These are phyloP conservation scores for Colletes latitarsis DNA, from an alignment of 1,140 invertebrate genomes.

Conservation along the genomic window DNA sequence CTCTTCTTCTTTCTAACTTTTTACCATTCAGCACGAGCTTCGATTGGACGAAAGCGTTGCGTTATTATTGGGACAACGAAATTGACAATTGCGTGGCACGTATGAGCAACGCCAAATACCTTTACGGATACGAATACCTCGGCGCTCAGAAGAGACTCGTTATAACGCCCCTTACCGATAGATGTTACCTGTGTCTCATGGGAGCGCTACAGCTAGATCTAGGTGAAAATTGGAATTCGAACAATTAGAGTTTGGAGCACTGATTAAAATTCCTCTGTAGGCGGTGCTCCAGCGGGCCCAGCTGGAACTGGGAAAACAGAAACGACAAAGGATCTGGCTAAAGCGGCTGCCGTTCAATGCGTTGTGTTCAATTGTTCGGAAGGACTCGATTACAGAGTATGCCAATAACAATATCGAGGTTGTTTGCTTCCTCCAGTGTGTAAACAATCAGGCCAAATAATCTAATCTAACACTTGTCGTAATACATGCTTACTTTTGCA, in stretches of 20 bases:
- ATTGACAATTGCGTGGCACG: slow-evolving; percentile 89
- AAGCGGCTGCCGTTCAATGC: slow-evolving; percentile 91
- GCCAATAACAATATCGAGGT: neutral
- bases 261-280: slow-evolving; percentile 64
- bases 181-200: slow-evolving; percentile 93
- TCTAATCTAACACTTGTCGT: no score
- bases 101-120: slow-evolving; percentile 89
- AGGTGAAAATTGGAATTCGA: slow-evolving; percentile 73
- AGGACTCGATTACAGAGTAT: slow-evolving; percentile 87
- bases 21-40: slow-evolving; percentile 85
- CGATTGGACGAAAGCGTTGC: slow-evolving; percentile 94
- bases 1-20: neutral
- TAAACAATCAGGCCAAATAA: no score
- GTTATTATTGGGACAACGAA: slow-evolving; percentile 94
- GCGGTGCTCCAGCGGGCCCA: slow-evolving; percentile 93
- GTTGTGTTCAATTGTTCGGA: slow-evolving; percentile 96
- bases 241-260: neutral
- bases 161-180: slow-evolving; percentile 92
- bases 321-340: slow-evolving; percentile 95
- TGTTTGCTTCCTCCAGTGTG: no score
- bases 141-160: slow-evolving; percentile 91
- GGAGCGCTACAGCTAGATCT: slow-evolving; percentile 92
- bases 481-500: no score
- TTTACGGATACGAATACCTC: slow-evolving; percentile 96
- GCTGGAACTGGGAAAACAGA: slow-evolving; percentile 97